phyloP scores from a whole-genome alignment of 2,888 invertebrate species.

The Parascotia fuliginaria region DNA sequence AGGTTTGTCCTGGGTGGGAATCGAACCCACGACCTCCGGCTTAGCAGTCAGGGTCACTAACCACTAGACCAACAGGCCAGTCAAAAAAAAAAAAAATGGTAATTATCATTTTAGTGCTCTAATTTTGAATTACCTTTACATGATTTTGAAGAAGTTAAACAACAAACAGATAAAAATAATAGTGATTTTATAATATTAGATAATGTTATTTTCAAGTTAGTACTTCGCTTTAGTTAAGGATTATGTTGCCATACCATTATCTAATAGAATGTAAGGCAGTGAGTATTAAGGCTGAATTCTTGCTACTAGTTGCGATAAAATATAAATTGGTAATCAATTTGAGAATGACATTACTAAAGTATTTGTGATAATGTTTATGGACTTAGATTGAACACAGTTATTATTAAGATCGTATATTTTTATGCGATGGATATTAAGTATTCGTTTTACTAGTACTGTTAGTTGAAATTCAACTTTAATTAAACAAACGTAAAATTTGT shows the following conservation, averaged over 20 bases:
- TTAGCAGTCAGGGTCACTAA: too few relatives aligned
- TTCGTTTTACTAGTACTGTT: neutral
- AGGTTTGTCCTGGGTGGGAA: too few relatives aligned
- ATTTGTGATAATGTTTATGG: conserved; percentile 28
- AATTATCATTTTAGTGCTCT: too few relatives aligned
- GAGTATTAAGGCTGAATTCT: conserved; percentile 24
- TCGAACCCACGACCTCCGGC: too few relatives aligned
- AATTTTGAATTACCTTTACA: too few relatives aligned
- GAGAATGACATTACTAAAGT: conserved; percentile 31
- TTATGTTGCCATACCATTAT: conserved; percentile 27
- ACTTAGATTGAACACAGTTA: conserved; percentile 2
- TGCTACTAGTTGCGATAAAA: conserved; percentile 34
- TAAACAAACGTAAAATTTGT: too few relatives aligned
- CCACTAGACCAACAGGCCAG: too few relatives aligned
- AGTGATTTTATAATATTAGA: too few relatives aligned
- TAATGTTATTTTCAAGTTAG: neutral
- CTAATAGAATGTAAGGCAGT: conserved; percentile 22
- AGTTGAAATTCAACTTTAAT: neutral
- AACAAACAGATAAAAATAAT: too few relatives aligned
- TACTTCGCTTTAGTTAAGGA: conserved; percentile 1
- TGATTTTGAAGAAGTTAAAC: too few relatives aligned
- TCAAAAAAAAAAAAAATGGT: too few relatives aligned
- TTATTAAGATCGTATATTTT: conserved; percentile 7
- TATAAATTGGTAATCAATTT: conserved; percentile 40
- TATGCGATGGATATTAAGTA: conserved; percentile 2